Conservation (phyloP, 2,888 invertebrate species). For the Cephus nigrinus region DNA sequence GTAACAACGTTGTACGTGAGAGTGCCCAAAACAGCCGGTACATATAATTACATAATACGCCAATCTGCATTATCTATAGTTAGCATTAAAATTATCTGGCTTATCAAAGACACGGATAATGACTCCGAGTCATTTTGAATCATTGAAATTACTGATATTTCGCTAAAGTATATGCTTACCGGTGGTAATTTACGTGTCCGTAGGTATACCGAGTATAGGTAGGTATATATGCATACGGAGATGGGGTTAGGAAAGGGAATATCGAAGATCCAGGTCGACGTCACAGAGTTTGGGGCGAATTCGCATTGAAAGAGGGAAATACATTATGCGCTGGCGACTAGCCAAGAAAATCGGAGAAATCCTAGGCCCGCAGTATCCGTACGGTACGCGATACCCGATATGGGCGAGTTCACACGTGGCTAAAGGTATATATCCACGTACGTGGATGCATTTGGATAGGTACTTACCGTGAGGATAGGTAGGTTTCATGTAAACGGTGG, state of each 20-base stretch:
- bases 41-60: not conserved
- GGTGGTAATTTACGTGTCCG: not conserved
- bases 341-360: slow-evolving; percentile 42
- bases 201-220: not conserved
- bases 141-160: not conserved
- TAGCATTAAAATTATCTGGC: not conserved
- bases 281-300: slow-evolving; percentile 18
- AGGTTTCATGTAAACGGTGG: not conserved
- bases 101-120: not conserved
- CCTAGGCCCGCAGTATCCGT: not conserved
- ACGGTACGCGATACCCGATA: not conserved
- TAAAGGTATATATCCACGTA: slow-evolving; percentile 21
- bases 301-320: slow-evolving; percentile 45
- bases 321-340: slow-evolving; percentile 45
- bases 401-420: not conserved
- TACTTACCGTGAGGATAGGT: not conserved
- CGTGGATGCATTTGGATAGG: not conserved
- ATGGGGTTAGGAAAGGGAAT: not conserved
- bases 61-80: not conserved
- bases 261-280: not conserved
- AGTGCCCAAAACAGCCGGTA: not conserved
- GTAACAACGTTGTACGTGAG: not conserved
- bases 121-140: not conserved
- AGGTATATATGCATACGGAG: not conserved
- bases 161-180: not conserved